Evolutionary conservation across 2,888 invertebrate species (phyloP), one percentile per base, ranked within the genome.

Genomic region (Cremastinae sp.): DNA sequence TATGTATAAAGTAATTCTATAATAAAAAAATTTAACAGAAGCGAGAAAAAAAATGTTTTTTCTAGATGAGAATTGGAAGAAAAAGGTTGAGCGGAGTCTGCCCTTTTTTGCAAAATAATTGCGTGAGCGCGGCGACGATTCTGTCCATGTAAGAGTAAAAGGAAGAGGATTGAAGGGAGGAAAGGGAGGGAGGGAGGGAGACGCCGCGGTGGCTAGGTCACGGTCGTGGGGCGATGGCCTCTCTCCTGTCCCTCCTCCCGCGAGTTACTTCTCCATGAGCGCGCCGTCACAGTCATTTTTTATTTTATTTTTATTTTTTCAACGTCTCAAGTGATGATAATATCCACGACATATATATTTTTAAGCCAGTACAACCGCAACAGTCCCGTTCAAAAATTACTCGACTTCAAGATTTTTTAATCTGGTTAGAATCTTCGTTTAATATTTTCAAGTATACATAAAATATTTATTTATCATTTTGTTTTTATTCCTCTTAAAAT

Each of bases 221-320:
- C 88, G 89, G 88, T 88, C 89, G 86, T 89, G 85, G 89, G 88
- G 85, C 89, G 89, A 89, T 89, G 89, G 85, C 89, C 89, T 87
- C 88, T 84, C 79, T 38, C 38, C 71, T 54, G 62, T 62, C 16
- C 68, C 18, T 58, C 49, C 14, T 41, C 43, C 43, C 68, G 43
- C 28, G 38, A 53, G 56, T 61, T 18, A 62, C 49, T 64, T 43
- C 49, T 9, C n/a, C n/a, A n/a, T n/a, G n/a, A n/a, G n/a, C n/a
- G n/a, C 45, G 22, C 28, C 59, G 38, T 36, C 38, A 34, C 43
- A 34, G 9, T 16, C 28, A 14, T 12, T 18, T 9, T 56, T 56
- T 45, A n/a, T 28, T 56, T 56, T 58, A 4, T 20, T 7, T 62
- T 8, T 34, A 47, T 28, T 49, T 16, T 47, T 41, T 5, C n/a